Evolutionary conservation across 2,113 vertebrate species (phyloP), one percentile per base, ranked within the genome.

Genomic region (Colaptes auratus): DNA sequence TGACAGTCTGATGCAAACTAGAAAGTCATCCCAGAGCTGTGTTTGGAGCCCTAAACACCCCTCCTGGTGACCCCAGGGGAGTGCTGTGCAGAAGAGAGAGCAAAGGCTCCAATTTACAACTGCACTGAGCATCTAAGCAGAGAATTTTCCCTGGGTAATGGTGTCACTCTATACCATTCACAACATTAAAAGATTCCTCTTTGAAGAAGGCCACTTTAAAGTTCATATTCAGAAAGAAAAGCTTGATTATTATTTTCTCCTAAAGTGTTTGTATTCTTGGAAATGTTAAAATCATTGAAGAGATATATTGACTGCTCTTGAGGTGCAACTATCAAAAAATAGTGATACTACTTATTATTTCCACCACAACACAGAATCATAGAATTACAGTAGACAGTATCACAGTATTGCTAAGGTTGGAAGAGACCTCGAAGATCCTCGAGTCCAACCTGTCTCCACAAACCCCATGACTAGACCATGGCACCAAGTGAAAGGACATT

Each of bases 281-380:
- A 92, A 67, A 16, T 80, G 7, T 42, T 95, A 60, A 93, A 79
- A 86, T 83, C 30, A 65, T 60, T 2, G 0, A 79, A 82, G 25
- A 71, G 20, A 61, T 14, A 35, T 89, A 86, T 25, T 91, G 79
- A 64, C 56, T 86, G 80, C 36, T 80, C 52, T 75, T 80, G 33
- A 60, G 52, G 53, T 64, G 27, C 36, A 82, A 8, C 12, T 74
- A 35, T 50, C 9, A 71, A 86, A 82, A 92, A 61, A 61, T 30
- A 86, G 18, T 61, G 15, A 61, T 75, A 27, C 20, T 91, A 24
- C 52, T 82, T 89, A 48, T 64, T 83, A 86, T 64, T 82, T 9
- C 9, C 6, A 55, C 23, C 21, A 73, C 18, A 87, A 71, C n/a
- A 73, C 2, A 60, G 46, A 63, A 81, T 31, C 42, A 44, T 44